Evolutionary conservation across 1,140 invertebrate species (phyloP), one percentile per base, ranked within the genome.

Genomic region (Gryon sp.): DNA sequence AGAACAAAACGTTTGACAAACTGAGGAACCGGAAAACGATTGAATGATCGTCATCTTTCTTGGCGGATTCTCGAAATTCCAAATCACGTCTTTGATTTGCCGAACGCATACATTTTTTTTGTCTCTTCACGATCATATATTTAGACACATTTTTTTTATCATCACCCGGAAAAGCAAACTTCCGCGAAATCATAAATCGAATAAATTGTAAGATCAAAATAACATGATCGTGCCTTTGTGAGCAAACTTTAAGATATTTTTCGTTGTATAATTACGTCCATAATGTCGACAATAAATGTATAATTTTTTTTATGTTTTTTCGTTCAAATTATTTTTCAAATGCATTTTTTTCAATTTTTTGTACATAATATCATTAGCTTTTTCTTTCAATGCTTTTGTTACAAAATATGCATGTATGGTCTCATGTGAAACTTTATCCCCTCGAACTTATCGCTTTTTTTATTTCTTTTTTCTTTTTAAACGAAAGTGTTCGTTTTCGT

Each of bases 161-260:
- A n/a, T n/a, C n/a, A n/a, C n/a, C 15, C 16, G 26, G 36, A 55
- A 41, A 28, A 38, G 12, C 8, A 19, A 16, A 22, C 38, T 59
- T 59, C 53, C 22, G 16, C 45, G 53, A 59, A 59, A 59, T 45
- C 26, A 45, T 59, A 59, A 59, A 59, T 59, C 53, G 53, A 45
- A 19, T 18, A 12, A 22, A 32, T 59, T 32, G 22, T 22, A 15
- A 50, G 12, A 8, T 8, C 4, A 28, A 30, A 46, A 46, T 30
- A 30, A 28, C 12, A 34, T n/a, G n/a, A n/a, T n/a, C n/a, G n/a
- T n/a, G n/a, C n/a, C n/a, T n/a, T n/a, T n/a, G n/a, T n/a, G n/a
- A n/a, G n/a, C n/a, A n/a, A n/a, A n/a, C n/a, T n/a, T n/a, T n/a
- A n/a, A n/a, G n/a, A n/a, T n/a, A n/a, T n/a, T n/a, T n/a, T n/a